Percentiles rank a stretch among this genome's conserved stretches.
These are phyloP conservation scores for Valencia hispanica DNA, from an alignment of 2,797 vertebrate species.

Conservation along the genomic window DNA sequence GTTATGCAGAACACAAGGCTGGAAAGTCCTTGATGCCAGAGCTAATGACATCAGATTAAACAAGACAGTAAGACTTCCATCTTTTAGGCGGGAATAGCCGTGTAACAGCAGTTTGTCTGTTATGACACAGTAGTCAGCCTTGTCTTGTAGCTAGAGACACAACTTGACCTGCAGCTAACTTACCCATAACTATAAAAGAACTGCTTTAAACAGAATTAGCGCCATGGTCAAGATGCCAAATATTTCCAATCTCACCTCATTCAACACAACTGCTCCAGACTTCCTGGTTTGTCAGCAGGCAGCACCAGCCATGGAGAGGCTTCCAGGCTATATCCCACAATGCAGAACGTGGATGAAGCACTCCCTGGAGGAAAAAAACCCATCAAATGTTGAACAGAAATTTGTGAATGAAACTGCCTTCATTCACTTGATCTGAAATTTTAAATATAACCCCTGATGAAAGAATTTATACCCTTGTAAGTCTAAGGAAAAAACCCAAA, in stretches of 20 bases:
- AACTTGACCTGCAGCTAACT: not conserved
- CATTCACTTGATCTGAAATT: not conserved
- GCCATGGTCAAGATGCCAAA: not conserved
- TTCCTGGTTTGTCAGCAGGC: constrained; percentile 70
- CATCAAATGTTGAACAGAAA: constrained; percentile 31
- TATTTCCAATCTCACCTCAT: constrained; percentile 72
- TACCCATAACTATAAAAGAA: not conserved
- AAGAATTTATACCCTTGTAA: not conserved
- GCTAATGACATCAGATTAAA: constrained; percentile 51
- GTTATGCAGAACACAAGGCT: constrained; percentile 34
- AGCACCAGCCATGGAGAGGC: constrained; percentile 74
- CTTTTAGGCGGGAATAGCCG: constrained; percentile 40
- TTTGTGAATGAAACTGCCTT: not conserved
- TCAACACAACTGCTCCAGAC: constrained; percentile 66
- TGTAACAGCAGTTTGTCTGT: constrained; percentile 28
- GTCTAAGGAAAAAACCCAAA: not conserved
- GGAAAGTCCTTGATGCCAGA: constrained; percentile 56
- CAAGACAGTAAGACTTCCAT: constrained; percentile 34
- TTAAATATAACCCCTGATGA: not conserved
- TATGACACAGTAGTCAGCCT: constrained; percentile 23
- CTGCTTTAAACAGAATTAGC: not conserved
- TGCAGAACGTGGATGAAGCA: constrained; percentile 59
- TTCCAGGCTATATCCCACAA: constrained; percentile 70
- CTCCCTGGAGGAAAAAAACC: constrained; percentile 60
- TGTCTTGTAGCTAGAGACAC: constrained; percentile 11